Evolutionary conservation across 2,797 vertebrate genomes (phyloP).

Genomic region (Molossus molossus): DNA sequence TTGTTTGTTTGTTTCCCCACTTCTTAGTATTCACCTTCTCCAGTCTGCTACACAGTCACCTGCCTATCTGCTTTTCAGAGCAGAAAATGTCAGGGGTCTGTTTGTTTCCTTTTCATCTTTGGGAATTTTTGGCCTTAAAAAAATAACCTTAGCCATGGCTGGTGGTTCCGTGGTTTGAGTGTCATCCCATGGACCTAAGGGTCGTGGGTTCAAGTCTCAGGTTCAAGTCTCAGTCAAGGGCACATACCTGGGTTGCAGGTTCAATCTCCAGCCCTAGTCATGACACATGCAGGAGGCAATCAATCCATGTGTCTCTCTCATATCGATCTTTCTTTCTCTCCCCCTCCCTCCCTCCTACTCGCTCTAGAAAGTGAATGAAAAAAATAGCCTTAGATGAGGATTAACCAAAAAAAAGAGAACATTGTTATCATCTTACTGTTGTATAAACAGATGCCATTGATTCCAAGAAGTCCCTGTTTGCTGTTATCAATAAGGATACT

Average conservation of each 20-base stretch:
- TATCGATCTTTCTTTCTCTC: too few relatives aligned
- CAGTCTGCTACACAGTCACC: background rate
- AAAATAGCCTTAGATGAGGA: too few relatives aligned
- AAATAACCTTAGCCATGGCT: background rate
- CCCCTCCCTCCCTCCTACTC: too few relatives aligned
- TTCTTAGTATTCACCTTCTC: background rate
- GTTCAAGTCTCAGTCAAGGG: too few relatives aligned
- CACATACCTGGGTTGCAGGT: too few relatives aligned
- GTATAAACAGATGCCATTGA: background rate
- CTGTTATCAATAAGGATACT: background rate
- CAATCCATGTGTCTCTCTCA: too few relatives aligned
- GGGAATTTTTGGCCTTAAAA: background rate
- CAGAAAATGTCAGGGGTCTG: background rate
- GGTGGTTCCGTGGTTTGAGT: too few relatives aligned
- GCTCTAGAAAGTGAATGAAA: too few relatives aligned
- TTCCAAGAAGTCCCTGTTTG: background rate
- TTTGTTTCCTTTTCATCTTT: constrained; percentile 9
- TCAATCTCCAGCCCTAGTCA: too few relatives aligned
- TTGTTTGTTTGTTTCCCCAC: background rate
- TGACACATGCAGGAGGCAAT: too few relatives aligned
- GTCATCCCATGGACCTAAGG: too few relatives aligned
- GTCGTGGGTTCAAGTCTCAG: too few relatives aligned
- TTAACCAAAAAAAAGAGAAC: background rate
- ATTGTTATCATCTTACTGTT: background rate
- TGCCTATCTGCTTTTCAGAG: background rate